Evolutionary conservation across 2,113 vertebrate species (phyloP), one percentile per base, ranked within the genome.

Genomic region (Phyllostomus discolor): DNA sequence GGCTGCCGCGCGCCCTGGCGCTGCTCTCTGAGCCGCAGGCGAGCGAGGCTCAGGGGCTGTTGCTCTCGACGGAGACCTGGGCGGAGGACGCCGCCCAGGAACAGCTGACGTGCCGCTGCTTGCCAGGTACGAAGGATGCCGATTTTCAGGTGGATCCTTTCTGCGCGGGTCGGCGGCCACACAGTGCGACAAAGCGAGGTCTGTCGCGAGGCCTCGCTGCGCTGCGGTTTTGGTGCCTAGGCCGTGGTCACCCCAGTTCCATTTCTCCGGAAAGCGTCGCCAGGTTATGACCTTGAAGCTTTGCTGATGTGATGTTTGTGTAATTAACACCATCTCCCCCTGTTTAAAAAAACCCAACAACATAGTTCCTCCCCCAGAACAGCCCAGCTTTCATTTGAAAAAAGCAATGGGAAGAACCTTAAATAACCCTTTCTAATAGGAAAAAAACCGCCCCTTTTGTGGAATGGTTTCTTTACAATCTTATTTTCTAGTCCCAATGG

Each of bases 381-480:
- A 6, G 46, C 12, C 15, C 66, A 7, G 70, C 82, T 24, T 93
- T 87, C 90, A 73, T 52, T 43, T 19, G 89, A 54, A 97, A 97
- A 89, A 85, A 54, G 91, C 80, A 43, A 88, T 11, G 2, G 3
- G 52, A 78, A 90, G 94, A 95, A 96, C 73, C 88, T 90, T 95
- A 69, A 35, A 95, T 95, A 94, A 82, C 94, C 70, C 72, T 8
- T 95, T 97, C 86, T 94, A 97, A 93, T 95, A 52, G 96, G 95
- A 52, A 93, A 96, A 96, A 95, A 95, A 90, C 95, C 90, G 95
- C 67, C 76, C 96, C 93, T 93, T 94, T 97, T 91, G 64, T 94
- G 24, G 78, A 92, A 8, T 54, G 95, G 96, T 98, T 96, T 97
- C 96, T 59, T 20, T 62, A 20, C 62, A 96, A 73, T 94, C 41